Evolutionary conservation across 2,797 vertebrate genomes (phyloP).

Genomic region (Pseudopleuronectes americanus): DNA sequence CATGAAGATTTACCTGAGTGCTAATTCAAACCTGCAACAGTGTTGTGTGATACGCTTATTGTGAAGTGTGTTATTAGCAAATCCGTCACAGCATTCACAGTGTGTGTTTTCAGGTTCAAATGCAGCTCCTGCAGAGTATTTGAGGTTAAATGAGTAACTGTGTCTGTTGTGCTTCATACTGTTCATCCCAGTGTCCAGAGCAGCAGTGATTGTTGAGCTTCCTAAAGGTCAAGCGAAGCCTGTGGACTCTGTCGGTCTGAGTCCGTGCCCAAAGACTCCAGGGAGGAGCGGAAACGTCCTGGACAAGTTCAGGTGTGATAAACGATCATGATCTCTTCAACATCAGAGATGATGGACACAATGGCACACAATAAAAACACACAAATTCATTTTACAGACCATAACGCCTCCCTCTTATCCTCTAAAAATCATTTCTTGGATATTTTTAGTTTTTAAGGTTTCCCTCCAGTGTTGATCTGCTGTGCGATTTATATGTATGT

Average conservation of each 20-base stretch:
- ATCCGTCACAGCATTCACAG: background rate
- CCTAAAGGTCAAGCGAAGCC: background rate
- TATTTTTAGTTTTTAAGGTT: too few species aligned
- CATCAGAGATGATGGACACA: too few species aligned
- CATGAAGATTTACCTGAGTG: background rate
- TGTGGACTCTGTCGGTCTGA: background rate
- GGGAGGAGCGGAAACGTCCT: conserved; percentile 4
- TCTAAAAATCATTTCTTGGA: too few species aligned
- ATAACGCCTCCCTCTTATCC: too few species aligned
- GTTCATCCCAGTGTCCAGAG: conserved; percentile 5
- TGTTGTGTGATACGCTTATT: background rate
- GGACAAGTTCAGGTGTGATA: conserved; percentile 66
- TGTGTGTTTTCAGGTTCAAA: background rate
- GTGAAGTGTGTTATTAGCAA: background rate
- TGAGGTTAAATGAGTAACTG: background rate
- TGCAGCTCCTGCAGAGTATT: background rate
- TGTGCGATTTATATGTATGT: too few species aligned
- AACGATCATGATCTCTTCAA: background rate
- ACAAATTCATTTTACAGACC: too few species aligned
- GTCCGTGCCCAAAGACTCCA: background rate
- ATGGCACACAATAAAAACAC: background rate
- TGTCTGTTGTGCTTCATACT: conserved; percentile 1
- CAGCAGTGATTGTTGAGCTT: background rate
- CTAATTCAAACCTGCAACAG: background rate
- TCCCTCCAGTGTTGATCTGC: too few species aligned